phyloP scores from a whole-genome alignment of 2,797 vertebrate genomes.

The Champsocephalus gunnari region DNA sequence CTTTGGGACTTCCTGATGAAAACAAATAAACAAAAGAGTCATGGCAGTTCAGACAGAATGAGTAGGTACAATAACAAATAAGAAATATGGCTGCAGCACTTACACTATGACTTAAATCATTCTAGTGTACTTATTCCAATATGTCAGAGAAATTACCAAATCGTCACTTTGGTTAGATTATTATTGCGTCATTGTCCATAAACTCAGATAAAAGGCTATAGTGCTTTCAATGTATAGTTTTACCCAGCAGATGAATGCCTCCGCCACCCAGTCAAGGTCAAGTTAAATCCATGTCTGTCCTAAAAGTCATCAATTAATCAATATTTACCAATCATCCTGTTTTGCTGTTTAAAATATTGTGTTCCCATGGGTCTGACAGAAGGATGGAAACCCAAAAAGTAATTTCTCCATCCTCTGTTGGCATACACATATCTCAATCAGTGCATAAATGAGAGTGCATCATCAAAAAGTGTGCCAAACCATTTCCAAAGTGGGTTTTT shows the following conservation, averaged over 20 bases:
- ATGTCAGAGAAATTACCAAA: background rate
- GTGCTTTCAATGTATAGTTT: conserved; percentile 7
- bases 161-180: conserved; percentile 12
- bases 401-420: background rate
- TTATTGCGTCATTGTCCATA: background rate
- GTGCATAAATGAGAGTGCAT: conserved; percentile 2
- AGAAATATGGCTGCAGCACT: background rate
- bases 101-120: background rate
- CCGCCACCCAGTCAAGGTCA: background rate
- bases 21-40: background rate
- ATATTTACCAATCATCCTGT: too few species aligned
- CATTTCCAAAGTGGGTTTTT: conserved; percentile 39
- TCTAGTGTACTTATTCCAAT: background rate
- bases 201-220: background rate
- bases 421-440: conserved; percentile 12
- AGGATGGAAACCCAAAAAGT: background rate
- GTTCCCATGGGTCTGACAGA: background rate
- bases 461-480: conserved; percentile 22
- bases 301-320: background rate
- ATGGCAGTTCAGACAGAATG: conserved; percentile 12
- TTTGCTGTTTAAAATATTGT: background rate
- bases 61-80: background rate
- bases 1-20: conserved; percentile 93
- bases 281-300: background rate
- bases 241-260: background rate